Evolutionary conservation across 2,888 invertebrate genomes (phyloP).

Genomic region (Harpalus rufipes): DNA sequence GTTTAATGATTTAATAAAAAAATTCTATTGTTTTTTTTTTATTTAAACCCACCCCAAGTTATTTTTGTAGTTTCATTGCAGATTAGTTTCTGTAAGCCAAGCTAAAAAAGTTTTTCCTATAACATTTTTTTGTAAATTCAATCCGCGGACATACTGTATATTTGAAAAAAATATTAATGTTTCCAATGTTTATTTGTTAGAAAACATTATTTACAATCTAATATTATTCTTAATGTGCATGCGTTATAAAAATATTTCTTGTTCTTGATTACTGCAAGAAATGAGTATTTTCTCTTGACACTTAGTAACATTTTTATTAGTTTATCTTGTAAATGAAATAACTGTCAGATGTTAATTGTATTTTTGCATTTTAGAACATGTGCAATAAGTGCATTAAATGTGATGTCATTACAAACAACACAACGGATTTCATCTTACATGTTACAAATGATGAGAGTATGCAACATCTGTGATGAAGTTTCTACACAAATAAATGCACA

Average conservation of each 20-base stretch:
- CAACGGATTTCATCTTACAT: constrained; percentile 5
- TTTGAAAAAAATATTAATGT: too few species aligned
- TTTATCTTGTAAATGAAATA: background rate
- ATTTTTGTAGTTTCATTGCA: too few species aligned
- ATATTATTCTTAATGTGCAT: background rate
- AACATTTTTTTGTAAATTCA: too few species aligned
- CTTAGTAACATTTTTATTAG: background rate
- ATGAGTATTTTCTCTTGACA: background rate
- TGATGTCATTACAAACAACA: background rate
- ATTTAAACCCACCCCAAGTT: too few species aligned
- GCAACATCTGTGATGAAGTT: constrained; percentile 1
- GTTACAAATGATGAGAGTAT: background rate
- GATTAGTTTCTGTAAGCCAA: too few species aligned
- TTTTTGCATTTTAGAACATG: background rate
- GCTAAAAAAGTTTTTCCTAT: too few species aligned
- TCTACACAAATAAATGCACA: background rate
- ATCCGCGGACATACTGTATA: too few species aligned
- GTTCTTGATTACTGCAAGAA: background rate
- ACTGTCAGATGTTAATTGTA: background rate
- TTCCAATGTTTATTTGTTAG: too few species aligned
- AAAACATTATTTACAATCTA: background rate
- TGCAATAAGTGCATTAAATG: constrained; percentile 6
- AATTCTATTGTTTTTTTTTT: too few species aligned
- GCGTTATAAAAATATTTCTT: background rate
- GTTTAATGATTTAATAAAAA: too few species aligned